Percentiles rank a stretch among this genome's conserved stretches.
Conservation (phyloP, 2,888 invertebrate species). For the Microdon myrmicae region DNA sequence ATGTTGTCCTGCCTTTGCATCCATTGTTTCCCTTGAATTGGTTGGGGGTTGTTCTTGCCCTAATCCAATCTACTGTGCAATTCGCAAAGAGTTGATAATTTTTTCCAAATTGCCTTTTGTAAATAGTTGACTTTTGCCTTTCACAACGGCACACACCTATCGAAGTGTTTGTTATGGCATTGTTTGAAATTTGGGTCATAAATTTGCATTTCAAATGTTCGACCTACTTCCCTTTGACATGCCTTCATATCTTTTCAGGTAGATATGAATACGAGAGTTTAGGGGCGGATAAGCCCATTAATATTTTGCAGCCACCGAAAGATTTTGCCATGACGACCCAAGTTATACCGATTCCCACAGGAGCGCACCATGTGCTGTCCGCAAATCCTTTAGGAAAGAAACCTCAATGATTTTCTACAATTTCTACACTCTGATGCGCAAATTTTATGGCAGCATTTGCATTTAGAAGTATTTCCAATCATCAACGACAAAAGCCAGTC, state of each 20-base stretch:
- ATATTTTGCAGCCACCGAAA: slow-evolving; percentile 43
- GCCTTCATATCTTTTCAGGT: neutral
- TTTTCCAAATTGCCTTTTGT: slow-evolving; percentile 34
- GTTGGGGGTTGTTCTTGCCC: slow-evolving; percentile 38
- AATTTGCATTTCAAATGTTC: slow-evolving; percentile 16
- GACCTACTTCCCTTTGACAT: slow-evolving; percentile 29
- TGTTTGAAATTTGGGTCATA: slow-evolving; percentile 41
- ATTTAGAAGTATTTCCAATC: slow-evolving; percentile 46
- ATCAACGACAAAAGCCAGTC: slow-evolving; percentile 45
- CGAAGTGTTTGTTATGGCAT: too few species aligned
- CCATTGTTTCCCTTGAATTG: slow-evolving; percentile 30
- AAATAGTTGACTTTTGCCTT: slow-evolving; percentile 35
- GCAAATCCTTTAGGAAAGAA: slow-evolving; percentile 1
- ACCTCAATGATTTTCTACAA: slow-evolving; percentile 34
- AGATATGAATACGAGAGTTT: slow-evolving; percentile 13
- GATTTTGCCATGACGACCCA: slow-evolving; percentile 19
- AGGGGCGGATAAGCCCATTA: slow-evolving; percentile 48
- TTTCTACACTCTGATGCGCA: slow-evolving; percentile 47
- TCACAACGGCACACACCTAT: slow-evolving; percentile 42
- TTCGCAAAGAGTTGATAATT: slow-evolving; percentile 37
- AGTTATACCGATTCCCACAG: slow-evolving; percentile 16
- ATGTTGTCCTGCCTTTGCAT: slow-evolving; percentile 16
- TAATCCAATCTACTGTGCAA: slow-evolving; percentile 45
- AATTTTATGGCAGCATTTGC: slow-evolving; percentile 46
- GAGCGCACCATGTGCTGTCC: slow-evolving; percentile 20